Conservation (phyloP, 2,888 invertebrate genomes). For the Spodoptera exigua region DNA sequence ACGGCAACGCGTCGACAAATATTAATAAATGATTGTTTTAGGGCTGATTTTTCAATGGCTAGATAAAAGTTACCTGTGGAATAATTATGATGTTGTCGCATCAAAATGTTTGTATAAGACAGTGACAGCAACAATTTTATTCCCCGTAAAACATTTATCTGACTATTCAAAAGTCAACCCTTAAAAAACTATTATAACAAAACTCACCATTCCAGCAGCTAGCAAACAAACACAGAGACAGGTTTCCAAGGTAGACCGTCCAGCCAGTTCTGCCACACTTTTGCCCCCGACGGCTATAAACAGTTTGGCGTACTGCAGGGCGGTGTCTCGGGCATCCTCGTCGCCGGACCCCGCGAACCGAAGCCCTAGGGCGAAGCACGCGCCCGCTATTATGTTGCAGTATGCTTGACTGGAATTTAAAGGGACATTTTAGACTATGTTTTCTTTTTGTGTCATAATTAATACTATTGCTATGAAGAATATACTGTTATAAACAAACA, state of each 20-base stretch:
- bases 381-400: conserved; percentile 98
- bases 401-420: conserved; percentile 94
- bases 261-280: conserved; percentile 95
- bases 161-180: too few species aligned
- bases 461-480: too few species aligned
- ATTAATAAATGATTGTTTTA: too few species aligned
- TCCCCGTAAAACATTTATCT: too few species aligned
- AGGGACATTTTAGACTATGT: neutral
- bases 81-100: too few species aligned
- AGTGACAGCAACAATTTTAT: too few species aligned
- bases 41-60: too few species aligned
- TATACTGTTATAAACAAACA: too few species aligned
- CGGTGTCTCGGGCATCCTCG: conserved; percentile 93
- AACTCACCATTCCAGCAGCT: conserved; percentile 93
- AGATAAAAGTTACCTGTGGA: too few species aligned
- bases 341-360: conserved; percentile 98
- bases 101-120: too few species aligned
- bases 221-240: conserved; percentile 95
- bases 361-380: conserved; percentile 97
- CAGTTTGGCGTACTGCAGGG: conserved; percentile 92
- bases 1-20: too few species aligned
- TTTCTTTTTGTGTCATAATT: too few species aligned
- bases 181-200: neutral
- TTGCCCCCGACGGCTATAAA: conserved; percentile 92
- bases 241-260: conserved; percentile 96